These are phyloP conservation scores for Chaetorhynchus papuensis DNA, from an alignment of 2,113 vertebrate species.

Conservation along the genomic window DNA sequence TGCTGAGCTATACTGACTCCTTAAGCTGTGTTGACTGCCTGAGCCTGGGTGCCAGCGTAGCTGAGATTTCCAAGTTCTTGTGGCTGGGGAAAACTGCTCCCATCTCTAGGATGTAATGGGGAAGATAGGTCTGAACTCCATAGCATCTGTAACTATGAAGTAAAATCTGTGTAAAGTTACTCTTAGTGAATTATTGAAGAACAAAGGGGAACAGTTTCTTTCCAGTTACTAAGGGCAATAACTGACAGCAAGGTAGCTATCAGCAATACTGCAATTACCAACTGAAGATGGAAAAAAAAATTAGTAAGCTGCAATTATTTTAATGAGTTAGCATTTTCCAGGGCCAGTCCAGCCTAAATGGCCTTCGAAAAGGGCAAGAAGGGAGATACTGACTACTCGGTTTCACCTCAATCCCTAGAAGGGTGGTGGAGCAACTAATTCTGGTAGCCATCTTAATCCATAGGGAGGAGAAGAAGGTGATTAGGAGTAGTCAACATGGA, in stretches of 20 bases:
- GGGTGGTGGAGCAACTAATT: background rate
- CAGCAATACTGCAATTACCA: background rate
- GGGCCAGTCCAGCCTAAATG: background rate
- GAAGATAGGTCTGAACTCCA: background rate
- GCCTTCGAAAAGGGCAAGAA: background rate
- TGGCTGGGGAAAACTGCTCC: background rate
- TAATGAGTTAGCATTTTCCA: background rate
- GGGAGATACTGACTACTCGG: background rate
- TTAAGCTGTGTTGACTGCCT: background rate
- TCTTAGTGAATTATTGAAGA: background rate
- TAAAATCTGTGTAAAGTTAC: background rate
- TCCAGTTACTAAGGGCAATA: background rate
- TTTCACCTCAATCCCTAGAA: background rate
- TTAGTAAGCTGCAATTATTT: background rate
- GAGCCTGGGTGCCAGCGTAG: background rate
- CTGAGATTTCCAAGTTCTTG: background rate
- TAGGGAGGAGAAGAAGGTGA: too few relatives aligned
- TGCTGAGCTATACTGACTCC: background rate
- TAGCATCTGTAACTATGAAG: background rate
- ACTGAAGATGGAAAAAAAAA: background rate
- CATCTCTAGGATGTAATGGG: background rate
- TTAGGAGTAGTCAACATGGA: background rate
- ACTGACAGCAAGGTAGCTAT: background rate
- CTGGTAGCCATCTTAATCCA: background rate
- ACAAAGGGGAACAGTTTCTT: background rate